A percentile compares a stretch with the other conserved stretches of the same genome.
phyloP scores from a whole-genome alignment of 1,140 invertebrate species.

The Trypoxylus dichotomus region DNA sequence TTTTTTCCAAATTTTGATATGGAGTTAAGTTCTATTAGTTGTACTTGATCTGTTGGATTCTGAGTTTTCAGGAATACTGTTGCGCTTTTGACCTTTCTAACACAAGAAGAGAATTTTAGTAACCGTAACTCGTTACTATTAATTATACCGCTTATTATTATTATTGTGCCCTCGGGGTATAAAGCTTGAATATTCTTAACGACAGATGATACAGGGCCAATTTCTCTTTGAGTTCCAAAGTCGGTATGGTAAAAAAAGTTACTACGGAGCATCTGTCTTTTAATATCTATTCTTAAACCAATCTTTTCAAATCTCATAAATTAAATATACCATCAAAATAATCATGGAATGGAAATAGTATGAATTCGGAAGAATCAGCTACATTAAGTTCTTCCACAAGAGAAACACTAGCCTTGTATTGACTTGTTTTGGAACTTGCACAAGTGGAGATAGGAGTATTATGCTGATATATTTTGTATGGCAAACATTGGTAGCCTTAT shows the following conservation, averaged over 20 bases:
- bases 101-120: neutral
- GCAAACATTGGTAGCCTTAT: slow-evolving; percentile 36
- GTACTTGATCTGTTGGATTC: neutral
- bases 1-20: neutral
- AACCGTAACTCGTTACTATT: neutral
- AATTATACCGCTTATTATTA: neutral
- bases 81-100: neutral
- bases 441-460: slow-evolving; percentile 30
- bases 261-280: slow-evolving; percentile 31
- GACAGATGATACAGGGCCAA: neutral
- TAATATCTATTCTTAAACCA: slow-evolving; percentile 37
- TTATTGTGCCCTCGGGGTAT: neutral
- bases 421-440: slow-evolving; percentile 31
- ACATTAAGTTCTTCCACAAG: too few relatives aligned
- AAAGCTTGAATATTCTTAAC: neutral
- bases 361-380: slow-evolving; percentile 9
- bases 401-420: slow-evolving; percentile 31
- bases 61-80: neutral
- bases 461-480: slow-evolving; percentile 31
- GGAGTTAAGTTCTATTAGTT: neutral
- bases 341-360: slow-evolving; percentile 39
- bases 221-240: neutral
- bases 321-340: slow-evolving; percentile 41
- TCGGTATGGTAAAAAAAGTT: slow-evolving; percentile 27
- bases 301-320: slow-evolving; percentile 33